phyloP scores from a whole-genome alignment of 2,113 vertebrate species.

The Gasterosteus nipponicus region DNA sequence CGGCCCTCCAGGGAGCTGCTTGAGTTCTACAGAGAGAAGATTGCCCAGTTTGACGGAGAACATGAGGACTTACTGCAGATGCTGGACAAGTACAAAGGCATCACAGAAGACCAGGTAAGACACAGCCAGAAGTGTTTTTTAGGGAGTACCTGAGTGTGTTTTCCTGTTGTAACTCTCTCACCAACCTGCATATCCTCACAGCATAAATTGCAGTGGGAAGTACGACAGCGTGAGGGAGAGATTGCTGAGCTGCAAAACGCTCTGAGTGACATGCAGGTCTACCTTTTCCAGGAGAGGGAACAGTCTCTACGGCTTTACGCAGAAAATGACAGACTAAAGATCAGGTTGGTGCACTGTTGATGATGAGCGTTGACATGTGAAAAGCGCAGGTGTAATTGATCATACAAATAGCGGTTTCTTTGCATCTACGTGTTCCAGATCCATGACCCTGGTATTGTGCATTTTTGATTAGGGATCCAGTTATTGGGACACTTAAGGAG shows the following conservation, averaged over 20 bases:
- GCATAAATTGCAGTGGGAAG: conserved; percentile 91
- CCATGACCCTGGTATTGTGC: neutral
- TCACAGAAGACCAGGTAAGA: conserved; percentile 87
- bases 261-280: conserved; percentile 94
- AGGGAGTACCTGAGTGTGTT: neutral
- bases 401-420: neutral
- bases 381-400: neutral
- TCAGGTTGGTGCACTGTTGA: conserved; percentile 83
- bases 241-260: conserved; percentile 90
- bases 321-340: conserved; percentile 94
- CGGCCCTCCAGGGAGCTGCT: conserved; percentile 90
- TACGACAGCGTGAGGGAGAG: conserved; percentile 90
- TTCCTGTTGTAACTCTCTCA: neutral
- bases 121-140: neutral
- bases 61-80: conserved; percentile 89
- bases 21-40: conserved; percentile 91
- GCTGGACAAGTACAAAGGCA: conserved; percentile 86
- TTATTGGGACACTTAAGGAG: neutral
- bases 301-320: conserved; percentile 92
- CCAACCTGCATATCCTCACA: conserved; percentile 47
- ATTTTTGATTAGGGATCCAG: neutral
- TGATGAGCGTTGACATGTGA: conserved; percentile 2
- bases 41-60: conserved; percentile 90
- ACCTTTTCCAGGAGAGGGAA: conserved; percentile 94
- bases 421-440: neutral